Conservation (phyloP, 2,113 vertebrate genomes). For the Colaptes auratus region DNA sequence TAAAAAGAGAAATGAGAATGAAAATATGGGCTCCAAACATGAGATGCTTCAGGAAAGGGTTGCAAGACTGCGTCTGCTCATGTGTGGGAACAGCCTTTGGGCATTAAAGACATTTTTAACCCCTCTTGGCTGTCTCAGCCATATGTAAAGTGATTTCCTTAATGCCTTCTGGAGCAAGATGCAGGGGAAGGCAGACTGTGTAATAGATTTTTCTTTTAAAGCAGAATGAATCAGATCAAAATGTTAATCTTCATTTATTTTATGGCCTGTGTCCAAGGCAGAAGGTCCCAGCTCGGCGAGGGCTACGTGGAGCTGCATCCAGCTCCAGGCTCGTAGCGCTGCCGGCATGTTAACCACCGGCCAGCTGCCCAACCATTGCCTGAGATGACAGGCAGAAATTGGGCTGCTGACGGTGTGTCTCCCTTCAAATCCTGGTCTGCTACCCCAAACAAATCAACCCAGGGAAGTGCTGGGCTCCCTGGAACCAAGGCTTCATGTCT, state of each 20-base stretch:
- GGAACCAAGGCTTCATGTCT: not conserved
- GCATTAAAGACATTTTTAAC: not conserved
- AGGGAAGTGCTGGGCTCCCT: not conserved
- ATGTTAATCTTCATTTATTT: too few relatives aligned
- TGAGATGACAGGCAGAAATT: constrained; percentile 74
- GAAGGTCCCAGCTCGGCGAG: not conserved
- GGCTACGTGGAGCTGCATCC: not conserved
- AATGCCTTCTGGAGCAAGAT: not conserved
- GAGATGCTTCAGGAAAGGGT: not conserved
- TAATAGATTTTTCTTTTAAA: not conserved
- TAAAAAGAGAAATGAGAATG: not conserved
- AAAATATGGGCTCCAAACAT: not conserved
- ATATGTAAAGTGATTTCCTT: not conserved
- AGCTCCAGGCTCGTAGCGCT: not conserved
- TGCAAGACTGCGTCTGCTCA: not conserved
- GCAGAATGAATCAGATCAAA: too few relatives aligned
- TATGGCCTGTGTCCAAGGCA: not conserved
- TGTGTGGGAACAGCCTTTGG: constrained; percentile 31
- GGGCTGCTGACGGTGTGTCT: not conserved
- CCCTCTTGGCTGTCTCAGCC: not conserved
- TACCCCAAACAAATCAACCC: not conserved
- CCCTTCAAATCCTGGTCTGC: not conserved
- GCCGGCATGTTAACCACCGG: not conserved
- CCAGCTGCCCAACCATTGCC: constrained; percentile 12
- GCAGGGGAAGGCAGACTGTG: not conserved